phyloP scores from a whole-genome alignment of 2,888 invertebrate species.

The Diarsia mendica region DNA sequence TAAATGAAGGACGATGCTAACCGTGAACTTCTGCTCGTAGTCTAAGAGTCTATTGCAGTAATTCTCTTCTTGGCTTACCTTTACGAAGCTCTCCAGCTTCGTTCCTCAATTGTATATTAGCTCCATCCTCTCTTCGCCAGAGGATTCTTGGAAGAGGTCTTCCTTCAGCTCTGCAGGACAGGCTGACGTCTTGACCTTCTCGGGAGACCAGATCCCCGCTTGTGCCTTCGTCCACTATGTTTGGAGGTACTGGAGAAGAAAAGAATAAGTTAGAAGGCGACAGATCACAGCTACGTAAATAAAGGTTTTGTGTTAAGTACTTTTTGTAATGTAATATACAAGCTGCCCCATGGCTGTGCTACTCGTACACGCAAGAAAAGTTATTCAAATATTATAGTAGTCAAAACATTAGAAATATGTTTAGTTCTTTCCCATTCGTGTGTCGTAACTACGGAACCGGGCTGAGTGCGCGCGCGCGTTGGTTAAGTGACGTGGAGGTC shows the following conservation, averaged over 20 bases:
- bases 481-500: no score
- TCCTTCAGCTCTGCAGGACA: conserved; percentile 93
- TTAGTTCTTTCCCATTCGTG: no score
- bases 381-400: no score
- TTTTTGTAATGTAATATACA: neutral
- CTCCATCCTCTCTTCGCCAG: conserved; percentile 92
- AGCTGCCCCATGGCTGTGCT: no score
- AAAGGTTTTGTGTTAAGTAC: neutral
- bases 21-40: neutral
- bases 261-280: conserved; percentile 16
- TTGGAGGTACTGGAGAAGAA: conserved; percentile 93
- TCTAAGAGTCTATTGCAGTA: neutral
- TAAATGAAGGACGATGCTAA: neutral
- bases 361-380: no score
- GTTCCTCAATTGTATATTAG: conserved; percentile 88
- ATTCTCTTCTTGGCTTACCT: conserved; percentile 72
- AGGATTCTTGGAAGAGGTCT: conserved; percentile 92
- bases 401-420: no score
- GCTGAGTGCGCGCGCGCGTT: no score
- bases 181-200: conserved; percentile 94
- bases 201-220: conserved; percentile 93
- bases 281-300: neutral
- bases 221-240: conserved; percentile 94
- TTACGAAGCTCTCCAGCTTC: conserved; percentile 84
- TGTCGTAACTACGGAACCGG: no score